Evolutionary conservation across 2,113 vertebrate species (phyloP), one percentile per base, ranked within the genome.

Genomic region (Istiophorus platypterus): DNA sequence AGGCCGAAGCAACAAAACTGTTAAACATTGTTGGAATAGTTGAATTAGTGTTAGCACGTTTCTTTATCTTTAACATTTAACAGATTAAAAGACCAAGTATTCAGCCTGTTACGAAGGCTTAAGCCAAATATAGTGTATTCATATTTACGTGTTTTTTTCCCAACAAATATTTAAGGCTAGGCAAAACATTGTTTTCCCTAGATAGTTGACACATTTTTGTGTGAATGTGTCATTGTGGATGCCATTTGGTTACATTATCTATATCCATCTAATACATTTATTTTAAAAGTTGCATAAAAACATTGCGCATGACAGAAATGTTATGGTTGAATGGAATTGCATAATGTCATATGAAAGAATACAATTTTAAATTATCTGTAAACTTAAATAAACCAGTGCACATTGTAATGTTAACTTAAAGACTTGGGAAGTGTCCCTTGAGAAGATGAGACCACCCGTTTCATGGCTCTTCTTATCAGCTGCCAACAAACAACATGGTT

Each of bases 1-100:
- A 76, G n/a, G 39, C 39, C 37, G 45, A 26, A 84, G 41, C 13
- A 42, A 59, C 56, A 58, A 58, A 45, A n/a, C n/a, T 8, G n/a
- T 58, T 51, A 2, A 49, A 45, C 34, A 18, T n/a, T 5, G 5
- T 37, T 20, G 10, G 9, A 31, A 0, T 26, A 47, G 2, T 47
- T 1, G 11, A 47, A 62, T 75, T 6, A 34, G 10, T n/a, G 1
- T 58, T 26, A 24, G 47, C 14, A 11, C 7, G 34, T 45, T 62
- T 12, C 47, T 71, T 7, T 61, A 52, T 34, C 27, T 70, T 6
- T 3, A 52, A 22, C 24, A 26, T n/a, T 61, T 15, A 68, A 61
- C 45, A 18, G 20, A 34, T 37, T 18, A 22, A 8, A n/a, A 22
- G 24, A 18, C 15, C 29, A 18, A 61, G 7, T 4, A 39, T 17